These are phyloP conservation scores for Drosophila trapezifrons DNA, from an alignment of 1,140 invertebrate species.

Conservation along the genomic window DNA sequence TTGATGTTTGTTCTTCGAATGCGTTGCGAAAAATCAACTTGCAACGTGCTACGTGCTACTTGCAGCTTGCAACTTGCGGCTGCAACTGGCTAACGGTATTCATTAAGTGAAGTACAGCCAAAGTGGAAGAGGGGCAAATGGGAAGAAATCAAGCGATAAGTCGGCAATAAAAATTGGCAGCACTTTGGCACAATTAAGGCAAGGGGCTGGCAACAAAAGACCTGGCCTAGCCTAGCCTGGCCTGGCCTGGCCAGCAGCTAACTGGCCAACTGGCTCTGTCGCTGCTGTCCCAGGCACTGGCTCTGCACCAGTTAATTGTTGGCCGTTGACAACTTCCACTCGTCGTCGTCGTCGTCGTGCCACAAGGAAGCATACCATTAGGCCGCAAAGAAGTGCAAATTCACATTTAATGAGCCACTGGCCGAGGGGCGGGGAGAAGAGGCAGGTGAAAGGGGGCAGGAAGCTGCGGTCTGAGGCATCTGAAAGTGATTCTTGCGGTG, in stretches of 20 bases:
- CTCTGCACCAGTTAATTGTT: constrained; percentile 78
- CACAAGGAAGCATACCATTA: constrained; percentile 45
- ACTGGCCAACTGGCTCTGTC: constrained; percentile 24
- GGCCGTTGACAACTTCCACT: constrained; percentile 74
- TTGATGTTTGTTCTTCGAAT: constrained; percentile 78
- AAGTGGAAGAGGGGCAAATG: constrained; percentile 2
- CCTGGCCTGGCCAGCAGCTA: constrained; percentile 48
- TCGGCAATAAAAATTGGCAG: constrained; percentile 81
- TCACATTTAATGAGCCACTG: constrained; percentile 72
- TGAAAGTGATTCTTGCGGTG: constrained; percentile 52
- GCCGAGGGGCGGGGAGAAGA: constrained; percentile 3
- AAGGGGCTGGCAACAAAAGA: constrained; percentile 63
- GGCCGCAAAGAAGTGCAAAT: constrained; percentile 73
- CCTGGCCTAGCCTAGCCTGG: constrained; percentile 38
- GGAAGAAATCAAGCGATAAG: constrained; percentile 73
- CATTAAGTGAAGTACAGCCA: constrained; percentile 76
- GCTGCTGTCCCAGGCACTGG: neutral
- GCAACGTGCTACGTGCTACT: constrained; percentile 1
- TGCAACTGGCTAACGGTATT: constrained; percentile 70
- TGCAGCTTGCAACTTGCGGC: constrained; percentile 12
- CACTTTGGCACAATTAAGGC: constrained; percentile 74
- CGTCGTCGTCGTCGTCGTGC: constrained; percentile 48
- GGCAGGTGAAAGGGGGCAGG: constrained; percentile 25
- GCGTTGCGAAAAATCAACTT: constrained; percentile 68
- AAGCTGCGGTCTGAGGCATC: constrained; percentile 43